Evolutionary conservation across 2,113 vertebrate genomes (phyloP).

Genomic region (Rhabdornis inornatus): DNA sequence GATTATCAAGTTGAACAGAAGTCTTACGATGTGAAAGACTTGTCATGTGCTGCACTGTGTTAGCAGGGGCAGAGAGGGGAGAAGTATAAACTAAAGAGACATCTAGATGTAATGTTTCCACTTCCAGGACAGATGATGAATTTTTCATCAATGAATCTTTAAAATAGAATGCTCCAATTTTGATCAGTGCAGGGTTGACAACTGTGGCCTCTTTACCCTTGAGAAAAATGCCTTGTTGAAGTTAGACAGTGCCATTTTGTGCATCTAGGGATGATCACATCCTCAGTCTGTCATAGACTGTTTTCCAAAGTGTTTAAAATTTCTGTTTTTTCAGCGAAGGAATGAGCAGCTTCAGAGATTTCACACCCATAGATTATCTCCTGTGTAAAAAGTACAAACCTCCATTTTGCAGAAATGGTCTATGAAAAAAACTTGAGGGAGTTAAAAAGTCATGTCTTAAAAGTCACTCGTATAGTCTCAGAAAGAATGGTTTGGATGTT

Average conservation of each 20-base stretch:
- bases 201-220: not conserved
- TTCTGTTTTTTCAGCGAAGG: not conserved
- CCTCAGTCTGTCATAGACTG: not conserved
- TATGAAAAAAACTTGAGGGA: accelerated
- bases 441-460: not conserved
- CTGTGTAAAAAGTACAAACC: not conserved
- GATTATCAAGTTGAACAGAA: not conserved
- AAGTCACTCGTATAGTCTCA: not conserved
- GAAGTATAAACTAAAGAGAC: not conserved
- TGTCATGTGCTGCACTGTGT: not conserved
- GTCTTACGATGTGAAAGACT: not conserved
- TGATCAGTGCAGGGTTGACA: not conserved
- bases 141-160: not conserved
- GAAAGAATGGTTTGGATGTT: not conserved
- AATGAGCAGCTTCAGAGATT: not conserved
- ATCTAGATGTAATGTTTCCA: not conserved
- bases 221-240: not conserved
- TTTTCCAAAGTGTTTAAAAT: not conserved
- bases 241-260: not conserved
- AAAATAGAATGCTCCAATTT: not conserved
- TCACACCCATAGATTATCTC: not conserved
- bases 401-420: not conserved
- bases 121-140: not conserved
- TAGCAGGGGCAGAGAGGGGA: not conserved
- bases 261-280: not conserved